These are phyloP conservation scores for Pollenia griseotomentosa DNA, from an alignment of 2,888 invertebrate genomes.

Conservation along the genomic window DNA sequence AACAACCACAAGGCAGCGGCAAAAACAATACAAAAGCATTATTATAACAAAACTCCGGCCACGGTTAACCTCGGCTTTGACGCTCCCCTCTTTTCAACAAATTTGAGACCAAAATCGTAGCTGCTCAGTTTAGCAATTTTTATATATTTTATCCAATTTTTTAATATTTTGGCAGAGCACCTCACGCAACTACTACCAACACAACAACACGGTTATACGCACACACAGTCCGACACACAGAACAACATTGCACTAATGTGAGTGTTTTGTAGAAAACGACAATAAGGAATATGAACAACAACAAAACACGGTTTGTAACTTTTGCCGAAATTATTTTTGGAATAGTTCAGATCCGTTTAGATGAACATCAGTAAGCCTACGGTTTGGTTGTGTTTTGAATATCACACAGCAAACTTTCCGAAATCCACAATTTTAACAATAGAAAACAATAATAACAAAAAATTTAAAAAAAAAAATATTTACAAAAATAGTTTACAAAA, in stretches of 20 bases:
- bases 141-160: conserved; percentile 53
- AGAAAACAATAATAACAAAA: conserved; percentile 64
- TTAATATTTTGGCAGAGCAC: conserved; percentile 71
- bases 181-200: conserved; percentile 70
- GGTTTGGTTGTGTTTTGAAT: conserved; percentile 83
- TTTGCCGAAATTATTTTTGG: conserved; percentile 83
- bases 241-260: conserved; percentile 21
- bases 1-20: conserved; percentile 60
- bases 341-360: conserved; percentile 84
- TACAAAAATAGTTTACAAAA: conserved; percentile 10
- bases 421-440: conserved; percentile 68
- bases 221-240: conserved; percentile 44
- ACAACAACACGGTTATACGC: conserved; percentile 58
- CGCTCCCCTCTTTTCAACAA: conserved; percentile 57
- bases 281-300: conserved; percentile 60
- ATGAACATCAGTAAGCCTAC: conserved; percentile 84
- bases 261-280: conserved; percentile 32
- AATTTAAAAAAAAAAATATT: conserved; percentile 43
- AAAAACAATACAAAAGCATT: conserved; percentile 42
- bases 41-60: conserved; percentile 63
- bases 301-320: conserved; percentile 76
- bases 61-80: conserved; percentile 73
- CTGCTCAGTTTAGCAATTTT: conserved; percentile 67
- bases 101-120: conserved; percentile 66
- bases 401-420: conserved; percentile 61